These are phyloP conservation scores for Lycia hirtaria DNA, from an alignment of 2,888 invertebrate genomes.

Conservation along the genomic window DNA sequence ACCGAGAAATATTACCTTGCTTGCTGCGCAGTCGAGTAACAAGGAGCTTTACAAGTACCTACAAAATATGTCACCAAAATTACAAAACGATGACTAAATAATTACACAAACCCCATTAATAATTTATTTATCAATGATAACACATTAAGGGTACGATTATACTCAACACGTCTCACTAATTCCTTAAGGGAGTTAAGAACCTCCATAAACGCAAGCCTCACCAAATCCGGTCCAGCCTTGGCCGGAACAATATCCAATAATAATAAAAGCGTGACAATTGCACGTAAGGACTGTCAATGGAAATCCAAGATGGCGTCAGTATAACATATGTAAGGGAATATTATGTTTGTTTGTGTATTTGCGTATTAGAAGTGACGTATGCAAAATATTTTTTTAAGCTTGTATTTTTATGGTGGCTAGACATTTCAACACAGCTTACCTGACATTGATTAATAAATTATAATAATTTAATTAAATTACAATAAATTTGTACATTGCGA, in stretches of 20 bases:
- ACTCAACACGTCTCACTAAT: slow-evolving; percentile 50
- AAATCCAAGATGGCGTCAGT: slow-evolving; percentile 49
- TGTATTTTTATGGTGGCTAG: not conserved
- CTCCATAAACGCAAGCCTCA: slow-evolving; percentile 62
- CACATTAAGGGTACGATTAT: slow-evolving; percentile 48
- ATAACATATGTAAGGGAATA: slow-evolving; percentile 46
- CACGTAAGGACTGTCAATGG: slow-evolving; percentile 54
- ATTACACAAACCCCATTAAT: not conserved
- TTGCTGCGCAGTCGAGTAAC: too few relatives aligned
- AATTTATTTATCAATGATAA: slow-evolving; percentile 25
- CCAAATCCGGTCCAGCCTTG: slow-evolving; percentile 74
- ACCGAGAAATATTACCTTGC: too few relatives aligned
- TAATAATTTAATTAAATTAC: too few relatives aligned
- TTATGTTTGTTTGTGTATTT: slow-evolving; percentile 15
- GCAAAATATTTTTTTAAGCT: not conserved
- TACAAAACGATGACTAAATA: not conserved
- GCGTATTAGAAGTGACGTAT: slow-evolving; percentile 8
- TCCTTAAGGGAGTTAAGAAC: slow-evolving; percentile 52
- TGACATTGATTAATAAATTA: too few relatives aligned
- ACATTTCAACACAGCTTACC: too few relatives aligned
- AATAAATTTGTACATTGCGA: too few relatives aligned
- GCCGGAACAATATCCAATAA: slow-evolving; percentile 80
- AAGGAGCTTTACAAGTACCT: too few relatives aligned
- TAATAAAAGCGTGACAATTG: slow-evolving; percentile 71
- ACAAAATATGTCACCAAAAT: too few relatives aligned